phyloP scores from a whole-genome alignment of 2,888 invertebrate genomes.

The Amiota communis region DNA sequence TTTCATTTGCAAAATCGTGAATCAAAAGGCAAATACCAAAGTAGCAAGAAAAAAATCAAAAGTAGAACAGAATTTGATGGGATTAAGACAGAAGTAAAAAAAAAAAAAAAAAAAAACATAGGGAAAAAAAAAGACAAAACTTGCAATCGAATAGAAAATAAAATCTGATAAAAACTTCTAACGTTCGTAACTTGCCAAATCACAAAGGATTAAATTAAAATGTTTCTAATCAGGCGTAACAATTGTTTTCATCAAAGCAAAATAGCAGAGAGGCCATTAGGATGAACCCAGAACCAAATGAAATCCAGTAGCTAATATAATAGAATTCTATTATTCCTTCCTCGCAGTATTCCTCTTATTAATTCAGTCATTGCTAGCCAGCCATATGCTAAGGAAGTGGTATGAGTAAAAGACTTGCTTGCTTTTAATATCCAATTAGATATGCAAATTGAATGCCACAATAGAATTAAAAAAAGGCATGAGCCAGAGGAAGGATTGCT shows the following conservation, averaged over 20 bases:
- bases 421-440: slow-evolving; percentile 25
- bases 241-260: slow-evolving; percentile 23
- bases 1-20: background rate
- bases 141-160: background rate
- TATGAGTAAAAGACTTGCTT: slow-evolving; percentile 8
- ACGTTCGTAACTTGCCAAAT: slow-evolving; percentile 14
- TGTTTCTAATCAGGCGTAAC: slow-evolving; percentile 28
- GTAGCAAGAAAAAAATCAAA: background rate
- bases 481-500: slow-evolving; percentile 18
- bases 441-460: slow-evolving; percentile 30
- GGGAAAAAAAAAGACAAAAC: background rate
- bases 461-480: slow-evolving; percentile 27
- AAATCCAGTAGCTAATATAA: too few species aligned
- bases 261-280: background rate
- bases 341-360: too few species aligned
- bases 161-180: background rate
- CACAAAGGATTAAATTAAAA: slow-evolving; percentile 31
- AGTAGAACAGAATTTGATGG: slow-evolving; percentile 2
- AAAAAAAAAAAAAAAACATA: background rate
- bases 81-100: background rate
- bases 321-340: too few species aligned
- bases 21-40: background rate
- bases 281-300: background rate
- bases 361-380: too few species aligned
- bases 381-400: too few species aligned